Evolutionary conservation across 2,797 vertebrate species (phyloP), one percentile per base, ranked within the genome.

Genomic region (Tamandua tetradactyla): DNA sequence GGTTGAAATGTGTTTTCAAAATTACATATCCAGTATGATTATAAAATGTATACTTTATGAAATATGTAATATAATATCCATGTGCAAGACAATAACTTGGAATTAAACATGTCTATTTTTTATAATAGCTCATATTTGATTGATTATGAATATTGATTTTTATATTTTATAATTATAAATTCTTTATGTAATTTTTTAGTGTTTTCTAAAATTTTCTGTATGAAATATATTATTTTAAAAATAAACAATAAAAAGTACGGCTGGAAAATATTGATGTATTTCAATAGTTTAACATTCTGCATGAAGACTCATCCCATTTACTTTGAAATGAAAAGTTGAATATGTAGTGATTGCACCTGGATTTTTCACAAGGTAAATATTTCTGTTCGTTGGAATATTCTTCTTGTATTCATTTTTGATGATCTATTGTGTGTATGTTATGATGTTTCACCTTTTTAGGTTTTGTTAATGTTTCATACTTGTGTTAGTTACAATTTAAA

Each of bases 291-390:
- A 10, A 47, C 5, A 52, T 23, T 2, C 1, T 1, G 2, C 82
- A 0, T 66, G 5, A 52, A 52, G 80, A 25, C 22, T 72, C 72
- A 83, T 27, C 2, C 44, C 30, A 42, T 40, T 93, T 87, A 74
- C n/a, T 86, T 66, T 80, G 78, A 47, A 22, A 44, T 74, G 23
- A 95, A 93, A 94, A 79, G n/a, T 35, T 37, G 30, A 37, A 37
- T 83, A 13, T 47, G 11, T 27, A 47, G 12, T 30, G 7, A 47
- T 49, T 72, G 40, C 37, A 40, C 5, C 20, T 32, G 7, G 35
- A 25, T 49, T 83, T 64, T 22, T 74, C 8, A 40, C 68, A 15
- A 71, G 25, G 1, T 55, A 81, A 18, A n/a, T 37, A 20, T 52
- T 18, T n/a, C 6, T 87, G 8, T 66, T 17, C 20, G 61, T 35